Evolutionary conservation across 2,113 vertebrate species (phyloP).

Genomic region (Heterotis niloticus): DNA sequence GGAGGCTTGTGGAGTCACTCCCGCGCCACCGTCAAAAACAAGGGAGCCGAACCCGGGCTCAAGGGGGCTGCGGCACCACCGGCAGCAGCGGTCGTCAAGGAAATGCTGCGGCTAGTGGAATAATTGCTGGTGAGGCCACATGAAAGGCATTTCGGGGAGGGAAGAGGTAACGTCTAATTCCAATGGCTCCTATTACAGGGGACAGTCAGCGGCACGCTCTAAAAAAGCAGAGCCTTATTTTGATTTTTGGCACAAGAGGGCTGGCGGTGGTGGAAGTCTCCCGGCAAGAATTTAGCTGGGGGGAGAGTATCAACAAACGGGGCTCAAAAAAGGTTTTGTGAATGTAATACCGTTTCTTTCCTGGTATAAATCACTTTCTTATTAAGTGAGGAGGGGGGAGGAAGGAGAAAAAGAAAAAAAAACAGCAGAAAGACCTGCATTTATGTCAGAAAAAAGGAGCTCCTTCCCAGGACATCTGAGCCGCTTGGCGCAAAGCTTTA

Average conservation of each 20-base stretch:
- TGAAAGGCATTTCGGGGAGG: constrained; percentile 54
- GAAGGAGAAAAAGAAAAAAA: too few species aligned
- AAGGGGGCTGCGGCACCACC: constrained; percentile 36
- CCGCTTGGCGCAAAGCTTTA: not conserved
- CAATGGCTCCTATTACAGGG: constrained; percentile 59
- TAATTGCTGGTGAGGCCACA: constrained; percentile 57
- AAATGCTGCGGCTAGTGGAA: constrained; percentile 41
- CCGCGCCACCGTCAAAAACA: not conserved
- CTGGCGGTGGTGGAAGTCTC: constrained; percentile 42
- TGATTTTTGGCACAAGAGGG: constrained; percentile 40
- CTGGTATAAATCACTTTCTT: constrained; percentile 2
- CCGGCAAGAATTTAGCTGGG: constrained; percentile 32
- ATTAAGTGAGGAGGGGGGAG: not conserved
- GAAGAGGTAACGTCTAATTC: constrained; percentile 57
- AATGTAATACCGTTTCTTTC: not conserved
- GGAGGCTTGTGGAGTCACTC: constrained; percentile 6
- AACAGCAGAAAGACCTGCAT: not conserved
- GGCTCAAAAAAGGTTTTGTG: not conserved
- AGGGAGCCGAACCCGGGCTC: constrained; percentile 13
- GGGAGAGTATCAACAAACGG: not conserved
- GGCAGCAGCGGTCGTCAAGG: constrained; percentile 37
- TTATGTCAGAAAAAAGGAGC: not conserved
- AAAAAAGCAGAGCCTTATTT: constrained; percentile 47
- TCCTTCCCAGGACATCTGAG: not conserved
- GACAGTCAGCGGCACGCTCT: constrained; percentile 41